Base-by-base conservation (phyloP, 2,113 vertebrate species). In the Triplophysa tibetana region DNA sequence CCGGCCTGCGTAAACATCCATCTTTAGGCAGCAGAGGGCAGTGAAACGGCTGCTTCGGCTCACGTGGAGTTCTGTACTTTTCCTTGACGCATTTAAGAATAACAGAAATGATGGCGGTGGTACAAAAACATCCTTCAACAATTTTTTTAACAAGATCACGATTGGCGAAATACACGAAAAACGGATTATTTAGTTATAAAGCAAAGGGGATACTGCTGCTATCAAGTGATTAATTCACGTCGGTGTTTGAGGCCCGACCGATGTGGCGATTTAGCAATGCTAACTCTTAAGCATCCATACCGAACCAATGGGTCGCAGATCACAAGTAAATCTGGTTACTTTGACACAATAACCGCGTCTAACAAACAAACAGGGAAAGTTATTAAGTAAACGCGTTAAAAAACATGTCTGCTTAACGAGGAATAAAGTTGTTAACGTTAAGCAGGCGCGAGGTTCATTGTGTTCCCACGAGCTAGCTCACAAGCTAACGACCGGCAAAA, bases 11-110 rank as follows among this genome's bases (percentile, higher is more conserved):
- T 33, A 24, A 26, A 23, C 1, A 17, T 26, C 17, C 23, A 21
- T 43, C 38, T 63, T 24, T 45, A 33, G 12, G 19, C 61, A 75
- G 13, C 60, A 50, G 61, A 76, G 74, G 61, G 48, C 75, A 65
- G 61, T 65, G 62, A 1, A 52, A 13, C 8, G 74, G 29, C 3
- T 29, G 29, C 29, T 29, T 4, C 29, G 29, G 23, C 61, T 77
- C 75, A 66, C 62, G 75, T 77, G 75, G 62, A 77, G 26, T 23
- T 21, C 75, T 52, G 75, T 77, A 77, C 17, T 77, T 77, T 77
- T 65, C 75, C 75, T 62, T 77, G 75, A 77, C 61, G 75, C 75
- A 77, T 26, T 65, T 45, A 38, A 17, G 45, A 17, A 7, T 45
- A 11, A 23, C 14, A 2, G 38, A 38, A 16, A 24, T 61, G 54